A percentile compares a stretch with the other conserved stretches of the same genome.
These are phyloP conservation scores for Sceloporus tristichus DNA, from an alignment of 2,113 vertebrate genomes.

Conservation along the genomic window DNA sequence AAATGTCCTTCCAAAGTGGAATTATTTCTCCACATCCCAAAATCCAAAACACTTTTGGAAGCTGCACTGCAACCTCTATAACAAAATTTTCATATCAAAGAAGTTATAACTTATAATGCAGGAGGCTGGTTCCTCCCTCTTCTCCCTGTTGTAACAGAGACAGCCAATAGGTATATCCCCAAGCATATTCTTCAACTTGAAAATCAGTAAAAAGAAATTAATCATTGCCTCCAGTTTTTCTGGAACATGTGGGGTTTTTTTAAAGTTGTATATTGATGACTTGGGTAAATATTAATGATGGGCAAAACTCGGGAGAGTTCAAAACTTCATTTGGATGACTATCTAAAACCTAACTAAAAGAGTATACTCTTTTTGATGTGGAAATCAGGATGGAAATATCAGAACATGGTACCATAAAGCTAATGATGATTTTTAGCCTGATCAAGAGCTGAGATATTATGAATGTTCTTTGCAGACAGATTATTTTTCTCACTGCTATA, in stretches of 20 bases:
- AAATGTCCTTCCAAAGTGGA: neutral
- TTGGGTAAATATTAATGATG: neutral
- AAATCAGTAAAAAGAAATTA: slow-evolving; percentile 9
- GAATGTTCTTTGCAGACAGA: neutral
- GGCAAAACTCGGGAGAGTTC: neutral
- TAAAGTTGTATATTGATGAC: slow-evolving; percentile 1
- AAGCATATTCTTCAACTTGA: neutral
- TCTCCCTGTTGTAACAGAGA: neutral
- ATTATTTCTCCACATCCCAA: neutral
- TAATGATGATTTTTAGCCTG: neutral
- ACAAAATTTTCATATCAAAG: neutral
- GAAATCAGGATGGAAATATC: slow-evolving; percentile 14
- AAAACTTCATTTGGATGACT: neutral
- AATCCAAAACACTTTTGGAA: neutral
- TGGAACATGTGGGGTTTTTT: neutral
- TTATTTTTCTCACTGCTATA: neutral
- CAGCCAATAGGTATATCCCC: neutral
- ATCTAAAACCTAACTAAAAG: slow-evolving; percentile 14
- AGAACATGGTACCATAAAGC: slow-evolving; percentile 8
- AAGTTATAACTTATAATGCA: neutral
- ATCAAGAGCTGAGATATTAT: neutral
- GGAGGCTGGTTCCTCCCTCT: neutral
- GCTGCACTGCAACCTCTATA: neutral
- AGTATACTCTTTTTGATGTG: neutral
- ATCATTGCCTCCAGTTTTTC: neutral